phyloP scores from a whole-genome alignment of 2,888 invertebrate species.

The Schizaphis graminum region DNA sequence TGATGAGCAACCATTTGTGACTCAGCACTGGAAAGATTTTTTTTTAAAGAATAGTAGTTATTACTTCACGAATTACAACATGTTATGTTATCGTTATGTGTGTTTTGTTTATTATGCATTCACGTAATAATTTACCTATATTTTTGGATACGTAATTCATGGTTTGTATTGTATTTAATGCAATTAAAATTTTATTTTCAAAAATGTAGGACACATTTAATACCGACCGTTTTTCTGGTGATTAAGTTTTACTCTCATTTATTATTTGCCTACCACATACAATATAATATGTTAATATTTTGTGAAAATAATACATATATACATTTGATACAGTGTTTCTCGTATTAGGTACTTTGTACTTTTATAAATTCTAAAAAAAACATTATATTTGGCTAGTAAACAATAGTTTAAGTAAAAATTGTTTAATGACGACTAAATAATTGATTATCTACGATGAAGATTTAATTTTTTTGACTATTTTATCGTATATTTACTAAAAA shows the following conservation, averaged over 20 bases:
- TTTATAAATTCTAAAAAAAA: not conserved
- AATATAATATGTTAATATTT: not conserved
- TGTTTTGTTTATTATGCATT: not conserved
- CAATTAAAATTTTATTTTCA: not conserved
- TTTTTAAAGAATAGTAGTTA: not conserved
- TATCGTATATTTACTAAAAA: not conserved
- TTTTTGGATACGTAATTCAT: not conserved
- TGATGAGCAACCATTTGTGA: conserved; percentile 58
- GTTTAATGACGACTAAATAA: not conserved
- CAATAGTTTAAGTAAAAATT: not conserved
- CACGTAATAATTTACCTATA: conserved; percentile 15
- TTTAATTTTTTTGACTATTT: too few species aligned
- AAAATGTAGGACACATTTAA: not conserved
- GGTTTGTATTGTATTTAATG: not conserved
- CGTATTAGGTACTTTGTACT: not conserved
- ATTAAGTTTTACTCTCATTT: not conserved
- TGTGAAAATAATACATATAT: not conserved
- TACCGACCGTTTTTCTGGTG: not conserved
- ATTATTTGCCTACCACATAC: not conserved
- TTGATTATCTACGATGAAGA: too few species aligned
- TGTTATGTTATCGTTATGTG: not conserved
- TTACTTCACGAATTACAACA: not conserved
- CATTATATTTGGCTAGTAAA: not conserved
- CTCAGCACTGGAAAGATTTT: not conserved
- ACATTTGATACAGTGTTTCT: not conserved